These are phyloP conservation scores for Lordiphosa fenestrarum DNA, from an alignment of 2,888 invertebrate genomes.

Conservation along the genomic window DNA sequence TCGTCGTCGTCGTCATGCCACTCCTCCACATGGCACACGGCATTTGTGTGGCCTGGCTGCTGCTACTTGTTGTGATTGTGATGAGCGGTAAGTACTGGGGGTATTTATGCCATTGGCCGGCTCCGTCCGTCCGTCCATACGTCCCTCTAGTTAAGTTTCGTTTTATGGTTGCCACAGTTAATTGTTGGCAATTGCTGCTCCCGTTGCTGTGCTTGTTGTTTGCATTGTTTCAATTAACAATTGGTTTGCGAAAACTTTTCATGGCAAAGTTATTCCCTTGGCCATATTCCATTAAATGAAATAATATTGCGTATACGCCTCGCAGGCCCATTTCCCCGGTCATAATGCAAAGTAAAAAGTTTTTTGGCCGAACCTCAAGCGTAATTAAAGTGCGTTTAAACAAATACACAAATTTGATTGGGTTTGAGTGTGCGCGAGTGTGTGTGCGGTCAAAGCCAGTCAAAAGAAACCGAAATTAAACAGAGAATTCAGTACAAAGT, in stretches of 20 bases:
- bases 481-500: no score
- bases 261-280: conserved; percentile 33
- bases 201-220: not conserved
- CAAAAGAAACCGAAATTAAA: no score
- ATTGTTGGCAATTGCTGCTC: conserved; percentile 61
- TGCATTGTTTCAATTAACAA: conserved; percentile 69
- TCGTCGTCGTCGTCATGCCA: conserved; percentile 33
- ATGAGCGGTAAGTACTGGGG: conserved; percentile 72
- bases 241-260: conserved; percentile 51
- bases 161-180: conserved; percentile 63
- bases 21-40: conserved; percentile 52
- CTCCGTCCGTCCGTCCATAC: no score
- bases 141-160: conserved; percentile 34
- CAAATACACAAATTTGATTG: not conserved
- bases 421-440: not conserved
- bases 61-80: conserved; percentile 65
- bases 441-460: no score
- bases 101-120: conserved; percentile 10
- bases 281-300: conserved; percentile 49
- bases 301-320: conserved; percentile 45
- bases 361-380: not conserved
- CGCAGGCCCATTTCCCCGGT: conserved; percentile 4
- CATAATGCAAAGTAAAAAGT: conserved; percentile 11
- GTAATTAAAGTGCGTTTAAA: conserved; percentile 8
- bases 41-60: conserved; percentile 64